Conservation (phyloP, 1,140 invertebrate genomes). For the Belonocnema kinseyi region DNA sequence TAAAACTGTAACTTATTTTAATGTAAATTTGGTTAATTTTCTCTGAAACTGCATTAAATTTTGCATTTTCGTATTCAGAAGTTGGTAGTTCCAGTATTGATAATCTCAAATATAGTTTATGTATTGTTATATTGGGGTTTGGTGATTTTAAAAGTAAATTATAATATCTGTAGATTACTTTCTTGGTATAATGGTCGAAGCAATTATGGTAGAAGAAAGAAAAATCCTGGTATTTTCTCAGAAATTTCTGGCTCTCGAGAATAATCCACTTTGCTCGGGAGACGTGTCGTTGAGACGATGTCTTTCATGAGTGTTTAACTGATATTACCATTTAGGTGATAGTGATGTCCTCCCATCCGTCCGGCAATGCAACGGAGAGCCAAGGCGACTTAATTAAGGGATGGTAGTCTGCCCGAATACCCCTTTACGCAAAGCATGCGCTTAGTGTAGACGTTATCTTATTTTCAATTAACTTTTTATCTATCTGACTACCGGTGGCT, state of each 20-base stretch:
- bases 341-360: conserved; percentile 49
- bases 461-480: conserved; percentile 62
- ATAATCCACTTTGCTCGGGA: conserved; percentile 2
- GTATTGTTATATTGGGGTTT: no score
- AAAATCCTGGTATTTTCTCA: background rate
- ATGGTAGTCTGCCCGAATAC: conserved; percentile 43
- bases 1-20: no score
- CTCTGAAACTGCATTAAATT: no score
- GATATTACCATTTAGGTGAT: conserved; percentile 40
- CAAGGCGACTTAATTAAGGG: conserved; percentile 55
- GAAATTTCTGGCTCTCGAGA: background rate
- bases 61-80: no score
- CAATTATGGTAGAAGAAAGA: no score
- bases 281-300: conserved; percentile 4
- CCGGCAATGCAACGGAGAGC: conserved; percentile 32
- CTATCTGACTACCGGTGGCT: conserved; percentile 47
- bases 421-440: conserved; percentile 1
- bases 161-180: no score
- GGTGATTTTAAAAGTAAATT: no score
- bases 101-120: no score
- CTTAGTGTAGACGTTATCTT: conserved; percentile 49
- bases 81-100: no score
- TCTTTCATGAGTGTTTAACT: conserved; percentile 23
- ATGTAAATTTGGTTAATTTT: no score
- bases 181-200: no score